A percentile compares a stretch with the other conserved stretches of the same genome.
Conservation (phyloP, 2,888 invertebrate species). For the Automeris io region DNA sequence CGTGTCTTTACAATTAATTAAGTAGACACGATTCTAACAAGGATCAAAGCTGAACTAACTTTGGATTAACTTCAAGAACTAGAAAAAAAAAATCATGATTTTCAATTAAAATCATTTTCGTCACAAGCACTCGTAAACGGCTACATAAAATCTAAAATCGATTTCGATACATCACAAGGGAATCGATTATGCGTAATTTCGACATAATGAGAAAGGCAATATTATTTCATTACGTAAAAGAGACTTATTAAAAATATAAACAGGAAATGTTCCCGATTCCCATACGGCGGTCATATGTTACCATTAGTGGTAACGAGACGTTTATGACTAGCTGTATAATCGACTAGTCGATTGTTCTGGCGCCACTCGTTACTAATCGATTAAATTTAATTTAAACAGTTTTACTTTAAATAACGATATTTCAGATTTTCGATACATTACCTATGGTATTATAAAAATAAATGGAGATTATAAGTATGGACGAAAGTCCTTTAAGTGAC, state of each 20-base stretch:
- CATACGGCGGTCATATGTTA: slow-evolving; percentile 60
- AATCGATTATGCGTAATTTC: slow-evolving; percentile 7
- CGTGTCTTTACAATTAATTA: no score
- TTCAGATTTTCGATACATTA: no score
- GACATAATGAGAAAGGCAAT: slow-evolving; percentile 22
- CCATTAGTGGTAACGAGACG: slow-evolving; percentile 66
- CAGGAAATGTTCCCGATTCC: slow-evolving; percentile 57
- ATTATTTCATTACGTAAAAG: slow-evolving; percentile 28
- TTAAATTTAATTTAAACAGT: no score
- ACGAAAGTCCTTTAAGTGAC: no score
- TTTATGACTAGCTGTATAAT: slow-evolving; percentile 45
- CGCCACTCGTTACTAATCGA: not conserved
- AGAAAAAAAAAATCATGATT: no score
- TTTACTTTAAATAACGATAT: no score
- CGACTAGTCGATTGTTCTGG: not conserved
- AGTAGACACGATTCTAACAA: no score
- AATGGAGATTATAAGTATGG: no score
- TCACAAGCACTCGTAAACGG: not conserved
- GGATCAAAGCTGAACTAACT: no score
- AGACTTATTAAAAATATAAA: slow-evolving; percentile 49
- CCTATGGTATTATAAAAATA: no score
- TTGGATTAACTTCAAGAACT: no score
- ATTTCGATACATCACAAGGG: slow-evolving; percentile 9
- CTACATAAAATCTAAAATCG: slow-evolving; percentile 4
- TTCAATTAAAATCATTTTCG: not conserved